Conservation (phyloP, 1,140 invertebrate genomes). For the Sarcophaga bullata region DNA sequence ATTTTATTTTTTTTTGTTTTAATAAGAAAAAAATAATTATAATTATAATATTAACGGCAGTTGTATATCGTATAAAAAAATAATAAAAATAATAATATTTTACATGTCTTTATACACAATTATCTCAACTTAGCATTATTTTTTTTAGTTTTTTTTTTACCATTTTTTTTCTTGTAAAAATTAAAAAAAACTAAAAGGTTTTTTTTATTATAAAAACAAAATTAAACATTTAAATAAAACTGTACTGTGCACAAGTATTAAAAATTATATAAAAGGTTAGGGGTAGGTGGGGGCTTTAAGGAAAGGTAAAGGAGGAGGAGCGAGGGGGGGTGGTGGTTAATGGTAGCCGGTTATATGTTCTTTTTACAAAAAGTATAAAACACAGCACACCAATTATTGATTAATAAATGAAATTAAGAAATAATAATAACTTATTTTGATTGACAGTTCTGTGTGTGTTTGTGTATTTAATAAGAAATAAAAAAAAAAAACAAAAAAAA, state of each 20-base stretch:
- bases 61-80: conserved; percentile 38
- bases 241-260: conserved; percentile 21
- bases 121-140: not conserved
- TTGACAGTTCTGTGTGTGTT: conserved; percentile 27
- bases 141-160: not conserved
- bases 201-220: conserved; percentile 16
- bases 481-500: conserved; percentile 27
- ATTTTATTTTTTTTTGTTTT: conserved; percentile 39
- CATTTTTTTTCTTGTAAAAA: not conserved
- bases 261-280: no score
- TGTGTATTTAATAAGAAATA: not conserved
- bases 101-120: conserved; percentile 39
- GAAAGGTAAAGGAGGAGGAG: not conserved
- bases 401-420: conserved; percentile 29
- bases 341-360: not conserved
- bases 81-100: conserved; percentile 38
- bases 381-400: no score
- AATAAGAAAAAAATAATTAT: conserved; percentile 38
- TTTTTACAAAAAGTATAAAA: conserved; percentile 10
- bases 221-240: conserved; percentile 18
- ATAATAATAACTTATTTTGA: conserved; percentile 13
- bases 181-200: conserved; percentile 24
- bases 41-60: conserved; percentile 44
- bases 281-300: not conserved
- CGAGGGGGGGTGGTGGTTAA: no score